Evolutionary conservation across 2,888 invertebrate species (phyloP), one percentile per base, ranked within the genome.

Genomic region (Drosophila prolongata): DNA sequence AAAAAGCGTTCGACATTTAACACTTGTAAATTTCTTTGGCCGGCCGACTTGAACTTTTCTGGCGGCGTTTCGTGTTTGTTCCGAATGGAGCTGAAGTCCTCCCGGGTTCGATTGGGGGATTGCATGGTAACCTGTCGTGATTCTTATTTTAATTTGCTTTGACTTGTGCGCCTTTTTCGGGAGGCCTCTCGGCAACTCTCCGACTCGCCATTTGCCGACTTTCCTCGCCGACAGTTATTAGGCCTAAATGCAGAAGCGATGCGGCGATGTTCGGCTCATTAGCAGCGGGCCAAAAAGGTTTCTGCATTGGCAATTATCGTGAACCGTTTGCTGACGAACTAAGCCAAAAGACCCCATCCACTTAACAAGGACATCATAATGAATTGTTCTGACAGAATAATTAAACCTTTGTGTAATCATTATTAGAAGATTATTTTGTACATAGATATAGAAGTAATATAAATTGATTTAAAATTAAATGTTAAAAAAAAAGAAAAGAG

Each of bases 111-210:
- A 69, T 42, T 50, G 53, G 61, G 59, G 55, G 59, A 72, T 87
- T 75, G 90, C 89, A 89, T 89, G 89, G 87, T 87, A 87, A 87
- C 87, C 87, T 87, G 87, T 90, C 87, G 87, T 87, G 87, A 87
- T 87, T 87, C 87, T 90, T 89, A 89, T 87, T 90, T 89, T 90
- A 89, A 87, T 87, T 87, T 89, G 90, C 90, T 87, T 83, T 89
- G 88, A 85, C 87, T 89, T 87, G 89, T 87, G 88, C 84, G 79
- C 88, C 80, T 87, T 89, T 87, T 77, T 76, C 73, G 80, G 80
- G 69, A 75, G 75, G 73, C 60, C 68, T 58, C 50, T 34, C 61
- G 52, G 64, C 61, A 43, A 16, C 44, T 58, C 61, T 38, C 16
- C 47, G n/a, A 42, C 59, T 68, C 38, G 40, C 65, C 38, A 40